Evolutionary conservation across 2,113 vertebrate genomes (phyloP).

Genomic region (Neolamprologus caudopunctatus): DNA sequence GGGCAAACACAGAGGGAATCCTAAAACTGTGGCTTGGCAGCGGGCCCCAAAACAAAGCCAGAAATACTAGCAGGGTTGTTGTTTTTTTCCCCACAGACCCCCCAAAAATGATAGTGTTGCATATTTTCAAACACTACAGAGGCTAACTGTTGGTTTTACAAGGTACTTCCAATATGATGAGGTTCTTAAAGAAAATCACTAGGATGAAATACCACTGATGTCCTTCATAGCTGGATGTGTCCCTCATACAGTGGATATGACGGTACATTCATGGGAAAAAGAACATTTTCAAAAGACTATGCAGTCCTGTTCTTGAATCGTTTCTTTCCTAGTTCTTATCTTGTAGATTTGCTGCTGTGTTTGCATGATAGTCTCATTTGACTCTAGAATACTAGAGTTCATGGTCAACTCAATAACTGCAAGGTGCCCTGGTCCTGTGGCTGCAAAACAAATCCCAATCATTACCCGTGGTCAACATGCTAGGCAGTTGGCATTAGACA

Average conservation of each 20-base stretch:
- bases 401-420: not conserved
- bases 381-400: not conserved
- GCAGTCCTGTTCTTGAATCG: not conserved
- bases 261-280: not conserved
- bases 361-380: not conserved
- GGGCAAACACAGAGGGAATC: constrained; percentile 21
- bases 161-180: not conserved
- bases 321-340: not conserved
- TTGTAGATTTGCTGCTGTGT: not conserved
- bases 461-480: not conserved
- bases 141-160: not conserved
- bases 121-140: not conserved
- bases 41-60: not conserved
- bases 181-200: not conserved
- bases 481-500: not conserved
- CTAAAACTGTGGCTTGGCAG: constrained; percentile 23
- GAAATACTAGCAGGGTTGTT: not conserved
- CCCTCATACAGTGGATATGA: not conserved
- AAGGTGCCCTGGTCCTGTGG: not conserved
- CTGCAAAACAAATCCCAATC: not conserved
- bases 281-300: not conserved
- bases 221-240: not conserved
- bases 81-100: not conserved
- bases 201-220: not conserved
- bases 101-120: not conserved